Base-by-base conservation (phyloP, 2,797 vertebrate genomes). In the Anas bahamensis region DNA sequence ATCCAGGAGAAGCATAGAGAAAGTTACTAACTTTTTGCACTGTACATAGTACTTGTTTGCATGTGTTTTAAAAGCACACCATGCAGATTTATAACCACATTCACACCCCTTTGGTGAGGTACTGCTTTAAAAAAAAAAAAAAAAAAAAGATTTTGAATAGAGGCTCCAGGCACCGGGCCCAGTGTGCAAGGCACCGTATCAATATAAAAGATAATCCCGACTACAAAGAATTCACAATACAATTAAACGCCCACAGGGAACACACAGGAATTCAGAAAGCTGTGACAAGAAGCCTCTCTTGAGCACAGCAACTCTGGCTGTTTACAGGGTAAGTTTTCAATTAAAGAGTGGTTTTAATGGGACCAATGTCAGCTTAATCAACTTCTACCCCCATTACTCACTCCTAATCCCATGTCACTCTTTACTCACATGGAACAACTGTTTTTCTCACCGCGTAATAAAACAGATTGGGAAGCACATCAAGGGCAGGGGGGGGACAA, bases 121-220 rank as follows among this genome's bases (percentile, higher is more conserved):
- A 79, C 5, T 44, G 21, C 39, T 73, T 79, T 4, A 37, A 37
- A 37, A 23, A 48, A 48, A 48, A 48, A 48, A 2, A 2, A 56
- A 57, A 41, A 44, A 13, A 35, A 41, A 41, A 59, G 17, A 57
- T 41, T 91, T 86, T 78, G 31, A 88, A 77, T n/a, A 78, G 50
- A 72, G 50, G 29, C 17, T 93, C 42, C 46, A 90, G 74, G 77
- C 80, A 90, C 1, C 0, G 21, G 44, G 74, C 77, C 71, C 55
- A 88, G 0, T 24, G 41, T 89, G 73, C 77, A 93, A 88, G 76
- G 73, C 66, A 90, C 42, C n/a, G 1, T 93, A 91, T 86, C 83
- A 75, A 26, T 79, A 86, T 44, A 90, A 83, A 89, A 94, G 39
- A 76, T 70, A 95, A 95, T 82, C 56, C 44, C 86, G 83, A 84